Conservation (phyloP, 1,140 invertebrate genomes). For the Whitmania pigra region DNA sequence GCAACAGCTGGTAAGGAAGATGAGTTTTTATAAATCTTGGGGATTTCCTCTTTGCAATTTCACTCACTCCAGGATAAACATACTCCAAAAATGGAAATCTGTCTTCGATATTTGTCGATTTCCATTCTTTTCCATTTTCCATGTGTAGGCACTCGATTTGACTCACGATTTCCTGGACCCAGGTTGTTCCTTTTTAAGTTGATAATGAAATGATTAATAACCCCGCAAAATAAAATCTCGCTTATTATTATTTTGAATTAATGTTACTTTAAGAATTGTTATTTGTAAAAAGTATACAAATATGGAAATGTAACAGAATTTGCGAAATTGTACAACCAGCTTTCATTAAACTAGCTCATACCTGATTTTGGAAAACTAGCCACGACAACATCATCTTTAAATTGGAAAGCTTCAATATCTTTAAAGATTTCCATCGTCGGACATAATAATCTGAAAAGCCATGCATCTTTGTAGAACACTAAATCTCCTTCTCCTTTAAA, state of each 20-base stretch:
- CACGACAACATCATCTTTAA: slow-evolving; percentile 46
- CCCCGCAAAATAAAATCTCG: no score
- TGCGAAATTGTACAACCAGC: no score
- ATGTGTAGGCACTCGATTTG: slow-evolving; percentile 36
- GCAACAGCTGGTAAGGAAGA: slow-evolving; percentile 41
- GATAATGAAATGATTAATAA: no score
- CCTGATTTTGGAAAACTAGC: slow-evolving; percentile 46
- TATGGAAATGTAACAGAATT: no score
- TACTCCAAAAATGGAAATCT: slow-evolving; percentile 47
- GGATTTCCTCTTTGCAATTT: slow-evolving; percentile 31
- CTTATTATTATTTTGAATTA: no score
- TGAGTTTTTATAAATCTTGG: slow-evolving; percentile 46
- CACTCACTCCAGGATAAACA: slow-evolving; percentile 41
- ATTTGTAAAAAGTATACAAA: neutral
- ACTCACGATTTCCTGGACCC: slow-evolving; percentile 47
- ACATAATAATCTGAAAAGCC: slow-evolving; percentile 15
- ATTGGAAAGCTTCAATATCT: slow-evolving; percentile 36
- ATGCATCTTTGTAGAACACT: neutral
- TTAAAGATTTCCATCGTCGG: slow-evolving; percentile 26
- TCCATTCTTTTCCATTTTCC: neutral
- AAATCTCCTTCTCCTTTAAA: no score
- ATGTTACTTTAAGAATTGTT: neutral
- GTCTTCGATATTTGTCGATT: slow-evolving; percentile 35
- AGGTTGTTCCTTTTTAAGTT: slow-evolving; percentile 42
- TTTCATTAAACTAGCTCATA: slow-evolving; percentile 22